These are phyloP conservation scores for Oxycera nigricornis DNA, from an alignment of 2,888 invertebrate genomes.

Conservation along the genomic window DNA sequence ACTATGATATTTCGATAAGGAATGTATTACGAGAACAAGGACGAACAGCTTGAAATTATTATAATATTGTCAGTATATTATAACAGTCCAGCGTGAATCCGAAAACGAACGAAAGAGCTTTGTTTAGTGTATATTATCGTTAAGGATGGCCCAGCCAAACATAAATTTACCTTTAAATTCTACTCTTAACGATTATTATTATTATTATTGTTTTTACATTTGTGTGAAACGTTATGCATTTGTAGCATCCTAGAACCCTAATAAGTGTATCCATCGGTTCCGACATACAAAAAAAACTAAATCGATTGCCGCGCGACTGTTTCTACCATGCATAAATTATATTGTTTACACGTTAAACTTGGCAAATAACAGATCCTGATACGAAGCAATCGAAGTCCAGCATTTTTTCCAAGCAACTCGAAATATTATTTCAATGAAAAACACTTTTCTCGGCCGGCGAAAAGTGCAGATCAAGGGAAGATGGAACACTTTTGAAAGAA, in stretches of 20 bases:
- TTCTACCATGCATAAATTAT: constrained; percentile 44
- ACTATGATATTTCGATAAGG: constrained; percentile 34
- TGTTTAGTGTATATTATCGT: constrained; percentile 5
- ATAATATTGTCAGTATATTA: constrained; percentile 21
- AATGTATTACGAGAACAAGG: constrained; percentile 17
- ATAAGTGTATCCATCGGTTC: neutral
- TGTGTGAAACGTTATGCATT: neutral
- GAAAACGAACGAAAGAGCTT: constrained; percentile 27
- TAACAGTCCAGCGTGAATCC: constrained; percentile 18
- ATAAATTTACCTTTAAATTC: constrained; percentile 6
- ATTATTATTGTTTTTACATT: constrained; percentile 24
- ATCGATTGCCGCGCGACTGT: neutral
- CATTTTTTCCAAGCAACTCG: too few relatives aligned
- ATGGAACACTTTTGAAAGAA: too few relatives aligned
- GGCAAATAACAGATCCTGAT: constrained; percentile 21
- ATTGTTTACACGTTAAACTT: constrained; percentile 43
- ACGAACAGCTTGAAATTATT: constrained; percentile 3
- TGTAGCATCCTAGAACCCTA: neutral
- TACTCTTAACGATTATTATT: constrained; percentile 22
- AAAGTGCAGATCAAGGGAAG: too few relatives aligned
- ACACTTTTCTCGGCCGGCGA: too few relatives aligned
- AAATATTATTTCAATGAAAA: too few relatives aligned
- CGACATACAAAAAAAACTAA: neutral
- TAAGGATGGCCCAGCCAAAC: constrained; percentile 33
- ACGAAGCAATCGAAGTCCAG: too few relatives aligned